Percentiles rank a stretch among this genome's conserved stretches.
Conservation (phyloP, 2,888 invertebrate genomes). For the Teinopalpus imperialis region DNA sequence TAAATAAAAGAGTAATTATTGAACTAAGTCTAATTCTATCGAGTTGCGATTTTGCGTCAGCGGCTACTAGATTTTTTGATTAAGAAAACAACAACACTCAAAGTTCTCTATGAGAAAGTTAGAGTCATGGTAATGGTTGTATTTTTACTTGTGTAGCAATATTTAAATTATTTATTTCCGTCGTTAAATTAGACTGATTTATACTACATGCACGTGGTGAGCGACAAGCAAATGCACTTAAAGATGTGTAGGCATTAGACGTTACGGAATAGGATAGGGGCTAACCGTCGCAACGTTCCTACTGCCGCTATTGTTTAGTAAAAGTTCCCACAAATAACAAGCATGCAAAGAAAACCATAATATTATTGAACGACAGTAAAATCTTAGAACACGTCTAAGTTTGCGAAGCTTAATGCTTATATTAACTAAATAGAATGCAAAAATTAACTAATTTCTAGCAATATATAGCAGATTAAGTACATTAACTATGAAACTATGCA, state of each 20-base stretch:
- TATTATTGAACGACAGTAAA: neutral
- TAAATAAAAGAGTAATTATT: no score
- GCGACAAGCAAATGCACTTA: conserved; percentile 67
- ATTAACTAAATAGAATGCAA: no score
- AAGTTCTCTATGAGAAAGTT: no score
- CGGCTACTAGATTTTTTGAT: no score
- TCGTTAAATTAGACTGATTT: conserved; percentile 22
- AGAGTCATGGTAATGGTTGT: neutral
- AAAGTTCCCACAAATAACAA: conserved; percentile 15
- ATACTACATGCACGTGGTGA: conserved; percentile 51
- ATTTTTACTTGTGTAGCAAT: conserved; percentile 2
- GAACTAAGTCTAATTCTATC: no score
- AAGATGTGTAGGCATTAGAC: conserved; percentile 45
- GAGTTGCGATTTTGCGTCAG: no score
- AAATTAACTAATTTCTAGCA: no score
- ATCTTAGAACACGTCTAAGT: no score
- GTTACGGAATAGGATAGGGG: conserved; percentile 69
- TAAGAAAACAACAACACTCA: no score
- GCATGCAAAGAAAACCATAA: neutral
- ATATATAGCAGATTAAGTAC: no score
- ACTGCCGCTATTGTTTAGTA: conserved; percentile 16
- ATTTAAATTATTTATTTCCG: conserved; percentile 12
- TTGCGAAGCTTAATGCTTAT: no score
- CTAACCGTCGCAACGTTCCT: conserved; percentile 52
- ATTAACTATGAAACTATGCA: no score